These are phyloP conservation scores for Phalacrocorax carbo DNA, from an alignment of 2,113 vertebrate species.

Conservation along the genomic window DNA sequence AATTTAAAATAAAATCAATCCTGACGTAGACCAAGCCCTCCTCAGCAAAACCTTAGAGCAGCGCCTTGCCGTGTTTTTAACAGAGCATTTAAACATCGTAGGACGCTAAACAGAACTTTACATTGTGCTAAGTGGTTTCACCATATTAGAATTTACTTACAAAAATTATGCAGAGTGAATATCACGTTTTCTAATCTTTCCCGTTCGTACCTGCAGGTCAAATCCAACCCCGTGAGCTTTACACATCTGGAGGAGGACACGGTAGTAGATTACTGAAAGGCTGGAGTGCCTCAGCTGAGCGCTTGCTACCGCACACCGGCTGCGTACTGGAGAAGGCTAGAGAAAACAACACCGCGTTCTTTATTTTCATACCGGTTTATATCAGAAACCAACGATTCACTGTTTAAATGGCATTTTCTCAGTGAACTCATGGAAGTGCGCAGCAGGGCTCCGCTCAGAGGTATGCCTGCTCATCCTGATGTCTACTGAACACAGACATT, in stretches of 20 bases:
- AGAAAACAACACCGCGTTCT: neutral
- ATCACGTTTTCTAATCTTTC: neutral
- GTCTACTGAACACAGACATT: neutral
- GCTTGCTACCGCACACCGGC: slow-evolving; percentile 75
- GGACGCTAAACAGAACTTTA: neutral
- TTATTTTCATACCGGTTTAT: neutral
- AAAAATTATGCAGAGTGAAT: neutral
- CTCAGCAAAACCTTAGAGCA: neutral
- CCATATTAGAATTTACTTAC: neutral
- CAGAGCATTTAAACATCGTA: neutral
- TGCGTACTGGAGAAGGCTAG: slow-evolving; percentile 7
- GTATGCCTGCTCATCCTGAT: neutral
- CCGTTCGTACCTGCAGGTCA: slow-evolving; percentile 79
- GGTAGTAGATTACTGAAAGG: slow-evolving; percentile 80
- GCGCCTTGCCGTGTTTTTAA: neutral
- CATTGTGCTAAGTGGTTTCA: neutral
- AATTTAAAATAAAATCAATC: neutral
- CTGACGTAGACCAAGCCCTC: neutral
- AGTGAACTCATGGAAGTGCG: neutral
- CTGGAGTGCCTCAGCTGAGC: slow-evolving; percentile 79
- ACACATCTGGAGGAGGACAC: slow-evolving; percentile 81
- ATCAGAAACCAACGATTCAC: neutral
- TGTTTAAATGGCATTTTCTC: neutral
- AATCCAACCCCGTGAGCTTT: slow-evolving; percentile 82
- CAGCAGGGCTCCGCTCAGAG: neutral